phyloP scores from a whole-genome alignment of 2,797 vertebrate species.

The Petrocephalus schoutedeni region DNA sequence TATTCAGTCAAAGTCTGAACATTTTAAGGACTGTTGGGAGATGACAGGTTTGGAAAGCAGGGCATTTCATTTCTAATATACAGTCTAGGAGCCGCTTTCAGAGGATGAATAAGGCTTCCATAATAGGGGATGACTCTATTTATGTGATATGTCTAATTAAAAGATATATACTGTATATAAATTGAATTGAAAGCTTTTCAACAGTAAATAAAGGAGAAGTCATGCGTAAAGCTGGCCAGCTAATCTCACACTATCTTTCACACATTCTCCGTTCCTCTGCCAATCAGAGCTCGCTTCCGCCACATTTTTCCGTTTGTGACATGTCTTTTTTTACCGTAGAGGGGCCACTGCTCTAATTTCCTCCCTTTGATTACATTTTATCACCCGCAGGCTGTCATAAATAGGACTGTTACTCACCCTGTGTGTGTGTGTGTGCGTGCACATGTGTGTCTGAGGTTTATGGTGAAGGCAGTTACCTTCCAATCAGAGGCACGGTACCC shows the following conservation, averaged over 20 bases:
- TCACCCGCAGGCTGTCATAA: background rate
- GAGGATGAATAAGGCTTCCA: background rate
- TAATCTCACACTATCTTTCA: background rate
- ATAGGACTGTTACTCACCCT: background rate
- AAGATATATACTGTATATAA: no score
- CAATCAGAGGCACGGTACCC: background rate
- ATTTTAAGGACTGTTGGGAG: background rate
- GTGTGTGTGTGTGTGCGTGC: background rate
- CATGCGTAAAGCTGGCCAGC: background rate
- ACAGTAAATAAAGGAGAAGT: background rate
- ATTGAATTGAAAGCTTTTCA: background rate
- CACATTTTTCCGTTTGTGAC: background rate
- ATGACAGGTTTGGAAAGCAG: background rate
- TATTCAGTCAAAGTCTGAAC: background rate
- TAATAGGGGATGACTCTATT: background rate
- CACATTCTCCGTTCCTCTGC: background rate
- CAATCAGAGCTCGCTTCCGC: background rate
- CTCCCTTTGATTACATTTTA: background rate
- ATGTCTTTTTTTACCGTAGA: background rate
- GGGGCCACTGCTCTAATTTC: background rate
- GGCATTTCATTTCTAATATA: background rate
- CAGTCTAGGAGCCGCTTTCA: background rate
- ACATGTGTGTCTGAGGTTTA: background rate
- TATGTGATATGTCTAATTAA: background rate
- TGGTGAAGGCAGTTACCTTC: background rate